These are phyloP conservation scores for Drosophila arawakana DNA, from an alignment of 1,140 invertebrate genomes.

Conservation along the genomic window DNA sequence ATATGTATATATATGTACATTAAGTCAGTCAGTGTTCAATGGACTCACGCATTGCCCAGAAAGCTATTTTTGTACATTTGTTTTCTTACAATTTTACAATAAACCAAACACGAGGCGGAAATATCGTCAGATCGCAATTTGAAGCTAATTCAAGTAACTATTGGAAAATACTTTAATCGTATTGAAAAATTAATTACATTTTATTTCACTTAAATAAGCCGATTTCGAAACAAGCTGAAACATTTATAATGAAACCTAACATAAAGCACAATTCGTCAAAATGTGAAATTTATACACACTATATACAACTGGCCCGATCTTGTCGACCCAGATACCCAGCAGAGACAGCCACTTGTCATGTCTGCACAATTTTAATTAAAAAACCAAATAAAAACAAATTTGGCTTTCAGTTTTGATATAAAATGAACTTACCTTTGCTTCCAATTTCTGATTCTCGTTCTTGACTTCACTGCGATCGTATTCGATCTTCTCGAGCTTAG, in stretches of 20 bases:
- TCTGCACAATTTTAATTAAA: conserved; percentile 54
- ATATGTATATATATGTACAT: conserved; percentile 1
- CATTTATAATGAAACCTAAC: conserved; percentile 10
- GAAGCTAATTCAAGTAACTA: conserved; percentile 24
- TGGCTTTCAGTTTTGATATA: background rate
- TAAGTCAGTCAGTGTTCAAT: conserved; percentile 50
- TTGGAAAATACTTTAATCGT: conserved; percentile 10
- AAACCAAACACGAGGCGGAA: conserved; percentile 45
- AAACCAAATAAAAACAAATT: conserved; percentile 4
- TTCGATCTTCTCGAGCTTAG: conserved; percentile 94
- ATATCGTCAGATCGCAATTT: conserved; percentile 37
- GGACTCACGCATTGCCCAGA: conserved; percentile 55
- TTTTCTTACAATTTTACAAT: conserved; percentile 32
- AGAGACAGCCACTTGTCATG: conserved; percentile 36
- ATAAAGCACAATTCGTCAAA: conserved; percentile 27
- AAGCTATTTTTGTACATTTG: conserved; percentile 44
- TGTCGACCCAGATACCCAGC: conserved; percentile 65
- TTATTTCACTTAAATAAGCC: too few species aligned
- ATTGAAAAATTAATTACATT: background rate
- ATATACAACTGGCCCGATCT: conserved; percentile 28
- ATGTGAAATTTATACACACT: conserved; percentile 13
- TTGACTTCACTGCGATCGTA: conserved; percentile 93
- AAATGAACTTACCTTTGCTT: conserved; percentile 91
- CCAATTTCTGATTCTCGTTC: conserved; percentile 94
- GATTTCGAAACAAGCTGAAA: too few species aligned